Evolutionary conservation across 2,797 vertebrate genomes (phyloP).

Genomic region (Scolopax bukidnonensis): DNA sequence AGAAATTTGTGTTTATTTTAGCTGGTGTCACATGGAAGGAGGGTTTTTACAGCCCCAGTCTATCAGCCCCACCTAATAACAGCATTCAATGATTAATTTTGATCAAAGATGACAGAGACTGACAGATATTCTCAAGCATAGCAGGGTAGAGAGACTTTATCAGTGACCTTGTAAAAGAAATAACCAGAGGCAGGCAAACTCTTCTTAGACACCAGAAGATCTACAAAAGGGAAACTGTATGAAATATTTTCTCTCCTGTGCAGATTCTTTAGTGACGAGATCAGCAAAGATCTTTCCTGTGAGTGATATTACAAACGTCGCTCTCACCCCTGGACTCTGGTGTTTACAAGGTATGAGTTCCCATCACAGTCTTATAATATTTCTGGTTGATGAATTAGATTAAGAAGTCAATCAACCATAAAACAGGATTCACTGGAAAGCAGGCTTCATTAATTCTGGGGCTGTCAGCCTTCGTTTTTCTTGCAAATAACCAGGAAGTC

Average conservation of each 20-base stretch:
- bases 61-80: neutral
- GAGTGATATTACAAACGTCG: neutral
- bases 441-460: constrained; percentile 11
- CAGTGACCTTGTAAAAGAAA: neutral
- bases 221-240: neutral
- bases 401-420: constrained; percentile 28
- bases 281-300: neutral
- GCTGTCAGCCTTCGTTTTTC: neutral
- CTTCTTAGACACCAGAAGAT: neutral
- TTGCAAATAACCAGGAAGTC: constrained; percentile 36
- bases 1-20: neutral
- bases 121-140: neutral
- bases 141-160: neutral
- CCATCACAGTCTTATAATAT: constrained; percentile 1
- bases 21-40: neutral
- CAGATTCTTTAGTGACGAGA: neutral
- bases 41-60: neutral
- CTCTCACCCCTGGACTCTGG: neutral
- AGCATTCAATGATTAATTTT: neutral
- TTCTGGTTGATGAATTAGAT: constrained; percentile 45
- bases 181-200: neutral
- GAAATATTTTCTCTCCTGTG: neutral
- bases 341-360: constrained; percentile 7
- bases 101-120: neutral
- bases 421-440: constrained; percentile 44